Conservation (phyloP, 2,888 invertebrate genomes). For the Sipunculus nudus region DNA sequence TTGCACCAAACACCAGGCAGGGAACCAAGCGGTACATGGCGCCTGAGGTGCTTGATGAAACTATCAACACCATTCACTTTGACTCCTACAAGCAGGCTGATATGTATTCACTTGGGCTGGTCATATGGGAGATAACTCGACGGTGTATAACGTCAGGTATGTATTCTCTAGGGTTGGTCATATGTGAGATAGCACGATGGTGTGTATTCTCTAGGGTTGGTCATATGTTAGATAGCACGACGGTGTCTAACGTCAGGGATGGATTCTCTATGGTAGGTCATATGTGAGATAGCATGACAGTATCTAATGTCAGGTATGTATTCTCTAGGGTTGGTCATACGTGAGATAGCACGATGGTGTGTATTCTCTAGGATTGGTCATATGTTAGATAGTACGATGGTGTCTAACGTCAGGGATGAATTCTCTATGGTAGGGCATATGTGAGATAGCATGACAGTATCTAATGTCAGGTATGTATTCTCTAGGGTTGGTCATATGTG, state of each 20-base stretch:
- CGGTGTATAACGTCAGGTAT: slow-evolving; percentile 58
- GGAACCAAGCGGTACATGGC: slow-evolving; percentile 91
- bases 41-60: slow-evolving; percentile 86
- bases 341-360: slow-evolving; percentile 67
- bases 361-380: slow-evolving; percentile 12
- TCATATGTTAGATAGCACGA: neutral
- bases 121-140: slow-evolving; percentile 68
- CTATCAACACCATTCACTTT: slow-evolving; percentile 74
- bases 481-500: slow-evolving; percentile 68
- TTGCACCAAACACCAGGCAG: slow-evolving; percentile 79
- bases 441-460: slow-evolving; percentile 67
- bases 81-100: slow-evolving; percentile 69
- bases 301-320: slow-evolving; percentile 56
- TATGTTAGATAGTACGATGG: slow-evolving; percentile 58
- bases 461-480: slow-evolving; percentile 52
- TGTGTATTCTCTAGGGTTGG: slow-evolving; percentile 37
- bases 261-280: slow-evolving; percentile 69
- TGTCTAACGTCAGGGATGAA: slow-evolving; percentile 68
- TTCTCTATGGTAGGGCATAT: slow-evolving; percentile 69
- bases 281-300: slow-evolving; percentile 68
- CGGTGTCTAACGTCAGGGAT: slow-evolving; percentile 69
- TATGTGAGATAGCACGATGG: slow-evolving; percentile 68
- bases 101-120: slow-evolving; percentile 69
- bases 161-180: slow-evolving; percentile 62
- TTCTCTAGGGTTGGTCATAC: slow-evolving; percentile 66